phyloP scores from a whole-genome alignment of 2,113 vertebrate genomes.

The Aix galericulata region DNA sequence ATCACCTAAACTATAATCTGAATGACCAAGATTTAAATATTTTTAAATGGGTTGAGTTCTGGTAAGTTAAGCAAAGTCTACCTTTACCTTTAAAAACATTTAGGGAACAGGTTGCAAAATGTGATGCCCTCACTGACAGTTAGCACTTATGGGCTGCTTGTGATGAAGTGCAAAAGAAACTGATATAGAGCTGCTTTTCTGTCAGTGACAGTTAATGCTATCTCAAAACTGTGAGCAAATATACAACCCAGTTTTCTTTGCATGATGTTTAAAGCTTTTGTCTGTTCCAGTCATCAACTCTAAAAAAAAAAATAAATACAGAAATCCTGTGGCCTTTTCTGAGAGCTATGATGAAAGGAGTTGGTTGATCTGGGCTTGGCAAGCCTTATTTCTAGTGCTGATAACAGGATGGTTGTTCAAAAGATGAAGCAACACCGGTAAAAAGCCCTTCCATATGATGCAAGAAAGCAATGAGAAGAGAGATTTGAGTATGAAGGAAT shows the following conservation, averaged over 20 bases:
- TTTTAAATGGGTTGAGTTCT: background rate
- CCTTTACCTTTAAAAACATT: background rate
- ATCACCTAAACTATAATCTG: background rate
- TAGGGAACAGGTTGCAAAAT: background rate
- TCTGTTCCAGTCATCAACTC: background rate
- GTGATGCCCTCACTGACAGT: background rate
- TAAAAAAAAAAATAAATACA: background rate
- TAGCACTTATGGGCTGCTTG: background rate
- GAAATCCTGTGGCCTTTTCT: background rate
- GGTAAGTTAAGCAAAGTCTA: background rate
- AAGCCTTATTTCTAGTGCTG: background rate
- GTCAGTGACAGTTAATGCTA: background rate
- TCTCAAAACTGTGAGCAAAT: background rate
- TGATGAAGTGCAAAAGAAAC: background rate
- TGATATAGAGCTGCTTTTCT: background rate
- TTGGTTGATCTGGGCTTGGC: background rate
- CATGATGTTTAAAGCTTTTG: background rate
- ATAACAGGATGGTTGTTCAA: conserved; percentile 3
- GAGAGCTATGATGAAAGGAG: background rate
- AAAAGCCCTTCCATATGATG: background rate
- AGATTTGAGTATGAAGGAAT: background rate
- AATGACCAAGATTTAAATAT: background rate
- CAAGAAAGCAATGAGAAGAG: background rate
- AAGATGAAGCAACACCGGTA: background rate
- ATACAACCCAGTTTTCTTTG: fast-evolving